These are phyloP conservation scores for Sinocyclocheilus anshuiensis DNA, from an alignment of 2,113 vertebrate species.

Conservation along the genomic window DNA sequence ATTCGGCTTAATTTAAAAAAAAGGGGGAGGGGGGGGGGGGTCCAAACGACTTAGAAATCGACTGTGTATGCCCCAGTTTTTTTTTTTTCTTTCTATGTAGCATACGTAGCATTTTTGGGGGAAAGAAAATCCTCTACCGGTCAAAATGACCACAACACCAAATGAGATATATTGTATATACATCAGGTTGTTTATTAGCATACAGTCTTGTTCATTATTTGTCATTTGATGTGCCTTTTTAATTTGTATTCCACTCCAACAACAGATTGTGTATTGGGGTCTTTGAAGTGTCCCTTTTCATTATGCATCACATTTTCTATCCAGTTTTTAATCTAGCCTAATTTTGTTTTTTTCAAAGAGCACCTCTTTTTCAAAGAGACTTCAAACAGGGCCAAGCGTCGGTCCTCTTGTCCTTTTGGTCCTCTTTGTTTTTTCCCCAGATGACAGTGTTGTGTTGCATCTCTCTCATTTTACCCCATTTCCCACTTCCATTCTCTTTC, in stretches of 20 bases:
- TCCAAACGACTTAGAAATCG: too few species aligned
- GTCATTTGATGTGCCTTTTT: not conserved
- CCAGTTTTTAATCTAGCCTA: not conserved
- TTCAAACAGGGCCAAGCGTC: conserved; percentile 6
- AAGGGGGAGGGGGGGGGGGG: too few species aligned
- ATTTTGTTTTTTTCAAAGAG: conserved; percentile 15
- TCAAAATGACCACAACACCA: too few species aligned
- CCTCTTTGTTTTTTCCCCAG: not conserved
- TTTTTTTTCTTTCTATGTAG: too few species aligned
- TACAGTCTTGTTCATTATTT: not conserved
- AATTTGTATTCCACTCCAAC: not conserved
- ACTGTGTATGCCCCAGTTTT: too few species aligned
- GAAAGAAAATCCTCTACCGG: too few species aligned
- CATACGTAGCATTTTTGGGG: too few species aligned
- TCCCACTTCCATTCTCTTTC: not conserved
- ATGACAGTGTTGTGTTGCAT: not conserved
- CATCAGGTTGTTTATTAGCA: not conserved
- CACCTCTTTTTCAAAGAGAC: not conserved
- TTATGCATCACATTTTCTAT: not conserved
- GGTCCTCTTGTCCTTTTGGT: conserved; percentile 10
- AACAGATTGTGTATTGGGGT: conserved; percentile 3
- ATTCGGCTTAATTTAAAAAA: too few species aligned
- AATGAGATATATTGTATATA: too few species aligned
- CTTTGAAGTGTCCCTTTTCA: conserved; percentile 22
- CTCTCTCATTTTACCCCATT: conserved; percentile 1